Base-by-base conservation (phyloP, 2,888 invertebrate species). In the Amaurobius ferox region DNA sequence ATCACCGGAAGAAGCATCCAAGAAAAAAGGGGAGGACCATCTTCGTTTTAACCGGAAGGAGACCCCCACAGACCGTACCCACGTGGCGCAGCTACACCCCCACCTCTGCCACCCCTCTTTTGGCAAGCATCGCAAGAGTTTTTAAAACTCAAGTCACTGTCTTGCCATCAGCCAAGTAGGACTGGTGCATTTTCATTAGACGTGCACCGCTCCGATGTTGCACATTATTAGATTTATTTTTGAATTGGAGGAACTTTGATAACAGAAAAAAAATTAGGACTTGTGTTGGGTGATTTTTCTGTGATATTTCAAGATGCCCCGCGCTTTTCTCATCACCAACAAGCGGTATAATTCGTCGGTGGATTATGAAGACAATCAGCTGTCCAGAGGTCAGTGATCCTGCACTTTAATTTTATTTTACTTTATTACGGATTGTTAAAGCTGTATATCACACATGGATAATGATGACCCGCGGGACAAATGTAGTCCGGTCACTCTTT, bases 261-360 rank as follows among this genome's bases (percentile, higher is more conserved):
- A 23, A 23, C 5, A 5, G 5, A 23, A n/a, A n/a, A 35, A 35
- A 35, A 35, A 35, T 35, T 55, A 1, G 23, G 23, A 55, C 23
- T 55, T 5, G 44, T 44, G 44, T 19, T 28, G 13, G 67, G 48
- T 11, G 44, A 32, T 39, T 26, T 61, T 61, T 62, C 70, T 70
- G 78, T 70, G 70, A 79, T 79, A 76, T 55, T 26, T 11, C 30
- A 76, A 81, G 55, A 94, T 94, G 94, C 94, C 94, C 89, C 92
- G 94, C 90, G 94, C 94, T 87, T 94, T 94, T 90, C 92, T 94
- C 73, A 93, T 94, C 90, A 94, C 94, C 23, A 94, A 94, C 90
- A 93, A 93, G 48, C 92, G 94, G 78, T 94, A 94, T 91, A 92
- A 92, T 89, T 89, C 90, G 30, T 89, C 89, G 28, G 91, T 91